Conservation (phyloP, 2,888 invertebrate species). For the Gonocerus acuteangulatus region DNA sequence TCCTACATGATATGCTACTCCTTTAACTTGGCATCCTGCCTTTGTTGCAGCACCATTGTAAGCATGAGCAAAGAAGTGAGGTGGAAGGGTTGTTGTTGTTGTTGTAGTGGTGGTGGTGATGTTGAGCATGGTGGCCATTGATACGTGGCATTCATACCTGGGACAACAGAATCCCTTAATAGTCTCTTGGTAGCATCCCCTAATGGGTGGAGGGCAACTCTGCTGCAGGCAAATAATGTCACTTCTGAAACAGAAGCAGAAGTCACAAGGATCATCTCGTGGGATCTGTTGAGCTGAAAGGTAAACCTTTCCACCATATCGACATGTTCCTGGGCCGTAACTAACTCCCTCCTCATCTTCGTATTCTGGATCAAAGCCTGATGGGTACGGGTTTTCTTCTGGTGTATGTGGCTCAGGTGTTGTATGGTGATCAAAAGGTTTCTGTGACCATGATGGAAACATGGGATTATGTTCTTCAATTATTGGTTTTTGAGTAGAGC, state of each 20-base stretch:
- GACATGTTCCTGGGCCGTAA: slow-evolving; percentile 82
- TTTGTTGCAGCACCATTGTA: slow-evolving; percentile 66
- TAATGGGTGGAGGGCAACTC: slow-evolving; percentile 89
- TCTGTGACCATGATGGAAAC: slow-evolving; percentile 34
- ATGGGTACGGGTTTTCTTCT: slow-evolving; percentile 39
- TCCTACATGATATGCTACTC: slow-evolving; percentile 76
- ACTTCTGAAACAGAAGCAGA: slow-evolving; percentile 94
- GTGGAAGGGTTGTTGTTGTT: slow-evolving; percentile 76
- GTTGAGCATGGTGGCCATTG: slow-evolving; percentile 73
- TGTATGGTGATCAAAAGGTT: slow-evolving; percentile 32
- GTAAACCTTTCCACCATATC: slow-evolving; percentile 86
- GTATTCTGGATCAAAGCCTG: slow-evolving; percentile 55
- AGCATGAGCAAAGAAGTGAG: slow-evolving; percentile 71
- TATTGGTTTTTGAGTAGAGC: slow-evolving; percentile 9
- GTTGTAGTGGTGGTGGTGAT: slow-evolving; percentile 81
- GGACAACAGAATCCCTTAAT: slow-evolving; percentile 93
- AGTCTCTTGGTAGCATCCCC: slow-evolving; percentile 83
- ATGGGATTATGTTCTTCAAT: slow-evolving; percentile 6
- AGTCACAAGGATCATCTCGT: slow-evolving; percentile 88
- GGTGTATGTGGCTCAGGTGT: slow-evolving; percentile 32
- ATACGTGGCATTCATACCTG: slow-evolving; percentile 85
- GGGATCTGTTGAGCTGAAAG: slow-evolving; percentile 93
- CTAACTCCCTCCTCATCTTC: slow-evolving; percentile 67
- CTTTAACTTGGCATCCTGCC: slow-evolving; percentile 79
- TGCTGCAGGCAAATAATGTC: slow-evolving; percentile 92